A percentile compares a stretch with the other conserved stretches of the same genome.
Evolutionary conservation across 2,888 invertebrate genomes (phyloP).

Genomic region (Epirrita christyi): DNA sequence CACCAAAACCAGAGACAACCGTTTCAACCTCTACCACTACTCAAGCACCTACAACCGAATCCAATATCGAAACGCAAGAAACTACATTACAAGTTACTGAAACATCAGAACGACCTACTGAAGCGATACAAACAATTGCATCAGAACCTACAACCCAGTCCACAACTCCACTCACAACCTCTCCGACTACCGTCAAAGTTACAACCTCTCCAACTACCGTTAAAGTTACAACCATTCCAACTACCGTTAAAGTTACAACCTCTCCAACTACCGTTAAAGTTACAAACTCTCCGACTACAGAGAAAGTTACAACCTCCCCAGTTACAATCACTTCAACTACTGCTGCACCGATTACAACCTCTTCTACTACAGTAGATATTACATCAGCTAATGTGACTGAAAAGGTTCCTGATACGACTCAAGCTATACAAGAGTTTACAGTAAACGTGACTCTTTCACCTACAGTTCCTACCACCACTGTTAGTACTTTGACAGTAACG

Average conservation of each 20-base stretch:
- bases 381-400: slow-evolving; percentile 6
- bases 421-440: slow-evolving; percentile 58
- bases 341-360: slow-evolving; percentile 14
- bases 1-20: slow-evolving; percentile 64
- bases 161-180: slow-evolving; percentile 26
- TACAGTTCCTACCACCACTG: slow-evolving; percentile 60
- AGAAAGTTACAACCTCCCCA: slow-evolving; percentile 29
- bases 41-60: slow-evolving; percentile 36
- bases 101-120: slow-evolving; percentile 29
- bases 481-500: slow-evolving; percentile 50
- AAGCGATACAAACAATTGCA: slow-evolving; percentile 67
- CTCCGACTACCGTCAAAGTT: slow-evolving; percentile 38
- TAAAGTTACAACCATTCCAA: slow-evolving; percentile 36
- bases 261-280: slow-evolving; percentile 62
- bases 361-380: slow-evolving; percentile 4
- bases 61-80: slow-evolving; percentile 25
- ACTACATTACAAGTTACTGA: slow-evolving; percentile 43
- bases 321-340: slow-evolving; percentile 24
- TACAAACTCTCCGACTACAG: slow-evolving; percentile 30
- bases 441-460: slow-evolving; percentile 71
- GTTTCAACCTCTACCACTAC: slow-evolving; percentile 43
- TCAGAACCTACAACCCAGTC: slow-evolving; percentile 50
- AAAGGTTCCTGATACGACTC: slow-evolving; percentile 29
- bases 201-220: slow-evolving; percentile 36
- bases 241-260: slow-evolving; percentile 27